Base-by-base conservation (phyloP, 2,888 invertebrate genomes). In the Cyrtodaria siliqua region DNA sequence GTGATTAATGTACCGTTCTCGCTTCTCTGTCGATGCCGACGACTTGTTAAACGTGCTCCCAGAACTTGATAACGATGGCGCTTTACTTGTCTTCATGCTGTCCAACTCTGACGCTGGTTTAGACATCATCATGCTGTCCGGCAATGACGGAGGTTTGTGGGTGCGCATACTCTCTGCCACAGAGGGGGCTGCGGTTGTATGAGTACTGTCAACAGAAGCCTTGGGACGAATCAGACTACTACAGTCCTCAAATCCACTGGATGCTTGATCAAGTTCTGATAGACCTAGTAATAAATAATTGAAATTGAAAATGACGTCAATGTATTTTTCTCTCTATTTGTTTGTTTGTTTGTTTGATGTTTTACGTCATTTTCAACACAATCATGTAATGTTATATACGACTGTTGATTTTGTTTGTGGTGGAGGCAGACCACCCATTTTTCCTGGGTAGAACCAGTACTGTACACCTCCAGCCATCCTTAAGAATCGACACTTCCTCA, bases 171-270 rank as follows among this genome's bases (percentile, higher is more conserved):
- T 81, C 50, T 81, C 81, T 12, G 75, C 71, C 42, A 81, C 67
- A 29, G 81, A 81, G 20, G 81, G 81, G 2, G 81, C 81, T 56
- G 81, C 81, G 14, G 81, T 81, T 0, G 81, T 81, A 57, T 78
- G 74, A 4, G 75, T 81, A 52, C 78, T 78, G 71, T 84, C 72
- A 27, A 68, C 64, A 33, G 83, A 70, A 62, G 83, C 55, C 66
- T 82, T 78, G 38, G 78, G 82, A 23, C 60, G 83, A 72, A 74
- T 82, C 77, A 64, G 76, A 59, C 88, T 89, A 49, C 82, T 84
- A n/a, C 87, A 89, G 75, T 91, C 91, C 67, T 89, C 91, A 87
- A 91, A 90, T 3, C 90, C 91, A 84, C 90, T 90, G 14, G 91
- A 91, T 0, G 88, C 88, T 61, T 89, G 88, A 53, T 90, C 90